Conservation (phyloP, 2,888 invertebrate species). For the Panzeria rudis region DNA sequence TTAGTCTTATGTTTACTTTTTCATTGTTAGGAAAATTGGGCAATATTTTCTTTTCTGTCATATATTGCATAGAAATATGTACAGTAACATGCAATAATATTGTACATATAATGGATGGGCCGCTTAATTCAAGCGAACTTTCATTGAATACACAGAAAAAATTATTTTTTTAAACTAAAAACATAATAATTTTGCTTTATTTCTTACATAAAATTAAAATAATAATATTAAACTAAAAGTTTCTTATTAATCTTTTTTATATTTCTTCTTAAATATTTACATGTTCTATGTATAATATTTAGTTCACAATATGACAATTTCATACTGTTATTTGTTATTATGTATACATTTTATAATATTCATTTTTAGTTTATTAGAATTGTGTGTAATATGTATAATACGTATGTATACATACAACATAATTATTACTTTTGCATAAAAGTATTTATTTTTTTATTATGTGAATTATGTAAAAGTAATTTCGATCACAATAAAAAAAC, state of each 20-base stretch:
- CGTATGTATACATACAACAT: not conserved
- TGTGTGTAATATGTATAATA: not conserved
- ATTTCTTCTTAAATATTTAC: constrained; percentile 60
- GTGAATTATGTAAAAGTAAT: constrained; percentile 66
- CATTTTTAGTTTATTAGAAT: not conserved
- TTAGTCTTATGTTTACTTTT: too few relatives aligned
- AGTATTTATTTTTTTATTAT: constrained; percentile 43
- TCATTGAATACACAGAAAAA: not conserved
- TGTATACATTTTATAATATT: constrained; percentile 20
- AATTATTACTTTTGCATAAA: constrained; percentile 25
- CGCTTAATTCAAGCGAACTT: too few relatives aligned
- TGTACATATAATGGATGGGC: too few relatives aligned
- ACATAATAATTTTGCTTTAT: constrained; percentile 72
- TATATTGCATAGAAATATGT: too few relatives aligned
- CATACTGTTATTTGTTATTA: constrained; percentile 32
- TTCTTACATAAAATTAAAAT: constrained; percentile 73
- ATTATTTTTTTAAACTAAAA: constrained; percentile 70
- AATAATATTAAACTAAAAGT: constrained; percentile 70
- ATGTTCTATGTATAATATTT: constrained; percentile 65
- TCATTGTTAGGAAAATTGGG: too few relatives aligned
- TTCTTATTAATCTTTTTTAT: constrained; percentile 35
- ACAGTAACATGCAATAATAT: too few relatives aligned
- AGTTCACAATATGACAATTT: constrained; percentile 46
- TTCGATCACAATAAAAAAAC: constrained; percentile 73
- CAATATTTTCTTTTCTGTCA: too few relatives aligned